phyloP scores from a whole-genome alignment of 2,888 invertebrate genomes.

The Chydorus sphaericus region DNA sequence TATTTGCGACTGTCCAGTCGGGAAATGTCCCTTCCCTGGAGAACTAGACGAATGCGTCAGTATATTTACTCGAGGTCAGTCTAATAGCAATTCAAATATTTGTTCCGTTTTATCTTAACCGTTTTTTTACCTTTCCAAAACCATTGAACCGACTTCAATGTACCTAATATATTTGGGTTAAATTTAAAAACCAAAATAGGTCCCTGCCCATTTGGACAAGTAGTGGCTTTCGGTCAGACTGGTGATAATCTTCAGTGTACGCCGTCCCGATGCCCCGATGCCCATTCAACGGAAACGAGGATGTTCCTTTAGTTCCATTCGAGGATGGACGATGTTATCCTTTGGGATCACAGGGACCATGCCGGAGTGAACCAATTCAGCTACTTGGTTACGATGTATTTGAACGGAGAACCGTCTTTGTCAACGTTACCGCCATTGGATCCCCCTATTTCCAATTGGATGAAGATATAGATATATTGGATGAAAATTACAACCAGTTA shows the following conservation, averaged over 20 bases:
- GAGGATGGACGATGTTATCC: constrained; percentile 9
- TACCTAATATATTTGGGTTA: no score
- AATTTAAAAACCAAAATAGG: background rate
- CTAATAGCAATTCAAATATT: no score
- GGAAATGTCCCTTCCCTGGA: constrained; percentile 10
- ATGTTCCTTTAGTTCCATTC: no score
- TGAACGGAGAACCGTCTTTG: background rate
- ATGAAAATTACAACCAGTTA: background rate
- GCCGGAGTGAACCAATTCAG: background rate
- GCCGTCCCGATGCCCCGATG: background rate
- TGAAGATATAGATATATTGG: background rate
- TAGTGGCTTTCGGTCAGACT: background rate
- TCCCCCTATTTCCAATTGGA: background rate
- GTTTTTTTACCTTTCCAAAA: no score
- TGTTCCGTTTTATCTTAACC: no score
- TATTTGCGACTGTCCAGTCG: constrained; percentile 11
- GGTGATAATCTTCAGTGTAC: background rate
- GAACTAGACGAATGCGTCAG: constrained; percentile 5
- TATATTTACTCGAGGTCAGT: constrained; percentile 13
- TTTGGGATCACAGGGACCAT: constrained; percentile 8
- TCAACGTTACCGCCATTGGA: background rate
- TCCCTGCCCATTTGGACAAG: background rate
- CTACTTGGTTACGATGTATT: background rate
- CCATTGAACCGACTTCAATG: no score
- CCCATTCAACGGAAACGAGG: background rate